Evolutionary conservation across 2,797 vertebrate genomes (phyloP).

Genomic region (Mormyrops boulengeri): DNA sequence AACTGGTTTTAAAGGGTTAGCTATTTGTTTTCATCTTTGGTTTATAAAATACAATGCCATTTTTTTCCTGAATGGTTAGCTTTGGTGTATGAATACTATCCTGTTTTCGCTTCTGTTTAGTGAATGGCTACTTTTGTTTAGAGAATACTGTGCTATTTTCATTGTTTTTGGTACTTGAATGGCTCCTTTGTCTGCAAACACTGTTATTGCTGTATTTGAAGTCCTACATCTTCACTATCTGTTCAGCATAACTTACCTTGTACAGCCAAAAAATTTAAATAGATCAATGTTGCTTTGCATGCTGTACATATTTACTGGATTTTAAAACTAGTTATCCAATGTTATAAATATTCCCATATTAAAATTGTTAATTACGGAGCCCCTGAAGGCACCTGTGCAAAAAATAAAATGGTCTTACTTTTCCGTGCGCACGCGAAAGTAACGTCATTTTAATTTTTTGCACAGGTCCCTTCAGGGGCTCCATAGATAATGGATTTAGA

Average conservation of each 20-base stretch:
- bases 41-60: neutral
- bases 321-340: neutral
- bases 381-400: neutral
- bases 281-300: neutral
- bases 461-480: neutral
- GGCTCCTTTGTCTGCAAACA: neutral
- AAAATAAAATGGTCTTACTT: neutral
- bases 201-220: neutral
- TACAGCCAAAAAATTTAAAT: neutral
- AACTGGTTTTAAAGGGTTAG: neutral
- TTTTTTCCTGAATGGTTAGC: neutral
- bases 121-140: neutral
- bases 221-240: neutral
- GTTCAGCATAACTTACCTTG: neutral
- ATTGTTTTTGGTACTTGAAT: neutral
- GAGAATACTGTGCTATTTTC: neutral
- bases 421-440: neutral
- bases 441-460: neutral
- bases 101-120: neutral
- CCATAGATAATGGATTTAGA: neutral
- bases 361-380: neutral
- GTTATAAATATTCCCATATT: neutral
- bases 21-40: neutral
- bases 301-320: neutral
- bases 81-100: neutral